Evolutionary conservation across 2,113 vertebrate species (phyloP).

Genomic region (Psephotus haematonotus): DNA sequence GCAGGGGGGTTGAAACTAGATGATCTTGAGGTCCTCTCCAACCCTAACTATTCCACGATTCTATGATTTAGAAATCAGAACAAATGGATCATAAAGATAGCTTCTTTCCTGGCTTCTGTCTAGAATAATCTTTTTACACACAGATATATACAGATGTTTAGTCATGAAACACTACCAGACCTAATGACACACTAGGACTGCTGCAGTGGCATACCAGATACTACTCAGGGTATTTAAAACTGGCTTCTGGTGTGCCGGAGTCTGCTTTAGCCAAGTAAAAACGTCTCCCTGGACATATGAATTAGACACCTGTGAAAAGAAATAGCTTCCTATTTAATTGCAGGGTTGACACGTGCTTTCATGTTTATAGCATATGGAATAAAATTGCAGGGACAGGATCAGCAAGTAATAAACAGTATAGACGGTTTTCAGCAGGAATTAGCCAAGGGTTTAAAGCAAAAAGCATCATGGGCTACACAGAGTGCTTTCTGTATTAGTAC

Average conservation of each 20-base stretch:
- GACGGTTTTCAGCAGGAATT: background rate
- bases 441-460: conserved; percentile 15
- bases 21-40: too few species aligned
- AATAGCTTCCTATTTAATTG: background rate
- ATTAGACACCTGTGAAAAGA: background rate
- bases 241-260: background rate
- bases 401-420: background rate
- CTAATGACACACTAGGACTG: background rate
- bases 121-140: background rate
- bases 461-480: background rate
- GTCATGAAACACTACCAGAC: background rate
- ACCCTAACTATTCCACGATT: too few species aligned
- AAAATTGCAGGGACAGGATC: background rate
- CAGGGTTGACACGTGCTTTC: background rate
- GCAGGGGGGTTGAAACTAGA: too few species aligned
- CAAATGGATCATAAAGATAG: background rate
- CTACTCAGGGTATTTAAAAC: background rate
- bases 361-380: background rate
- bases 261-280: background rate
- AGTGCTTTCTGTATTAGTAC: background rate
- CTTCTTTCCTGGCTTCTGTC: background rate
- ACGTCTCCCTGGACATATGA: background rate
- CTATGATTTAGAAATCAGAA: background rate
- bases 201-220: background rate
- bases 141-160: background rate